Evolutionary conservation across 2,797 vertebrate species (phyloP).

Genomic region (Neostethus bicornis): DNA sequence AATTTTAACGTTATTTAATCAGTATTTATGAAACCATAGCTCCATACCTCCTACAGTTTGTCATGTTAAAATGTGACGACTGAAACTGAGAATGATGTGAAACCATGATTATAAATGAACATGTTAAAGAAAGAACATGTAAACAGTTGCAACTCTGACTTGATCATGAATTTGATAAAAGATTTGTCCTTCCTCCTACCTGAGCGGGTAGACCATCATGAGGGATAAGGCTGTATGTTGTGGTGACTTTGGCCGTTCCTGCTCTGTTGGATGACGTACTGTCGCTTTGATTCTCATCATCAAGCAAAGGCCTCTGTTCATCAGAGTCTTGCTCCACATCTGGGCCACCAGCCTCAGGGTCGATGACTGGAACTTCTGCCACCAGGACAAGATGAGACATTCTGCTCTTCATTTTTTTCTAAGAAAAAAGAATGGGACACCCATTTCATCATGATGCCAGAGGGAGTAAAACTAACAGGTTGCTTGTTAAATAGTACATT

Average conservation of each 20-base stretch:
- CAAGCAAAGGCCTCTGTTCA: conserved; percentile 77
- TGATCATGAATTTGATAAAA: no score
- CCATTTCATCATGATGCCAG: background rate
- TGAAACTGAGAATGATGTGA: no score
- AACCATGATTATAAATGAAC: no score
- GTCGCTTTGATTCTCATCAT: conserved; percentile 18
- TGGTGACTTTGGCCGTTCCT: conserved; percentile 57
- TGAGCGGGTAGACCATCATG: conserved; percentile 60
- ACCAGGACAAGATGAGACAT: conserved; percentile 77
- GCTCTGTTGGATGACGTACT: conserved; percentile 37
- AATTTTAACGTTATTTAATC: no score
- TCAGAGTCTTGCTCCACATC: conserved; percentile 46
- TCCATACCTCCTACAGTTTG: no score
- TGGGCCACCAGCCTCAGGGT: conserved; percentile 20
- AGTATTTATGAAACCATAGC: no score
- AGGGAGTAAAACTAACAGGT: background rate
- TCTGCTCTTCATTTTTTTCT: conserved; percentile 76
- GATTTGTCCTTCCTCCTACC: conserved; percentile 57
- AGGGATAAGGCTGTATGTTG: conserved; percentile 74
- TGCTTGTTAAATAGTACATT: background rate
- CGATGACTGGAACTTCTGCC: conserved; percentile 43
- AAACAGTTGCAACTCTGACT: background rate
- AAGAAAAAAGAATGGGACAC: conserved; percentile 23
- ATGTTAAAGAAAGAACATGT: background rate
- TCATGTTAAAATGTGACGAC: no score